Percentiles rank a stretch among this genome's conserved stretches.
Conservation (phyloP, 2,113 vertebrate genomes). For the Megalops atlanticus region DNA sequence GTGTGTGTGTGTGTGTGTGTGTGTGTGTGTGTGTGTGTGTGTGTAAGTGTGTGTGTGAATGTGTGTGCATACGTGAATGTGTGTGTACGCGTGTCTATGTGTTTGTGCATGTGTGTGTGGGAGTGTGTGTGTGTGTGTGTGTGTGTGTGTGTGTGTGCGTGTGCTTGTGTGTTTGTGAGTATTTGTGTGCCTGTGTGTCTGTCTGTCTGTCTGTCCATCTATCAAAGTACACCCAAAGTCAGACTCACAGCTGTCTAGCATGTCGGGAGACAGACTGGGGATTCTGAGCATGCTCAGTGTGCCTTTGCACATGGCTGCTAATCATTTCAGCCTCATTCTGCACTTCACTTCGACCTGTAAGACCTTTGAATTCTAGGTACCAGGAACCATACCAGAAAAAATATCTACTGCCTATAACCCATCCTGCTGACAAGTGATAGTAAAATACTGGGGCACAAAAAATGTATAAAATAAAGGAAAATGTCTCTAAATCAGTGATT, state of each 20-base stretch:
- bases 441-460: too few relatives aligned
- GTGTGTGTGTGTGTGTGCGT: neutral
- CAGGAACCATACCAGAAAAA: too few relatives aligned
- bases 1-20: neutral
- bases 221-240: slow-evolving; percentile 12
- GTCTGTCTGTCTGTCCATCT: slow-evolving; percentile 40
- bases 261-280: slow-evolving; percentile 54
- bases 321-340: too few relatives aligned
- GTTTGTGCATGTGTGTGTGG: neutral
- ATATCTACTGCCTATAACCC: too few relatives aligned
- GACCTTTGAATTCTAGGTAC: too few relatives aligned
- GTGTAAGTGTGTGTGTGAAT: neutral
- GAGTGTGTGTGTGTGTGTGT: neutral
- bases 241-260: slow-evolving; percentile 61
- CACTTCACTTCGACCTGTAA: too few relatives aligned
- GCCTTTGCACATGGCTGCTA: too few relatives aligned
- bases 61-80: neutral
- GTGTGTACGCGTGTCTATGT: neutral
- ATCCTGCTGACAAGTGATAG: too few relatives aligned
- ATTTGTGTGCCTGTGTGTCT: slow-evolving; percentile 30
- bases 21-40: neutral
- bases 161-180: slow-evolving; percentile 36
- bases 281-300: slow-evolving; percentile 62
- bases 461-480: too few relatives aligned
- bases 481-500: too few relatives aligned